Conservation (phyloP, 2,797 vertebrate genomes). For the Spondyliosoma cantharus region DNA sequence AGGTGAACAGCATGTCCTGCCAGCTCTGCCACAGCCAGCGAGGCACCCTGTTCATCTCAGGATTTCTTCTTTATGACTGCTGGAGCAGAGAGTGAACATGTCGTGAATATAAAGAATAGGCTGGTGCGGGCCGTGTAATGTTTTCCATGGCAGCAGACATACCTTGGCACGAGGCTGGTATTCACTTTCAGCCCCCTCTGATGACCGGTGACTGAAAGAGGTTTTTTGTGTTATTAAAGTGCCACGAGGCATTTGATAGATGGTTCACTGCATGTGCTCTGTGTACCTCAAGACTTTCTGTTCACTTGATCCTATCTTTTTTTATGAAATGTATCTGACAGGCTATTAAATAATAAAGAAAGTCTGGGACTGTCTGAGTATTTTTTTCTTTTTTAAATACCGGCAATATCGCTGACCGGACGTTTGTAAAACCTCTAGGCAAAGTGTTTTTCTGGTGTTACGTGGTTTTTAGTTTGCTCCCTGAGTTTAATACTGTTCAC, state of each 20-base stretch:
- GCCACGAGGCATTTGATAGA: slow-evolving; percentile 34
- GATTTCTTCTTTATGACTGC: slow-evolving; percentile 36
- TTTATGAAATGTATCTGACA: slow-evolving; percentile 26
- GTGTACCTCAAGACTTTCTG: slow-evolving; percentile 1
- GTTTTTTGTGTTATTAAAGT: slow-evolving; percentile 45
- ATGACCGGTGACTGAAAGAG: slow-evolving; percentile 19
- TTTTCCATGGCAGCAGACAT: slow-evolving; percentile 21
- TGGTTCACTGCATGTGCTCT: slow-evolving; percentile 11
- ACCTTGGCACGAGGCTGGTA: slow-evolving; percentile 7
- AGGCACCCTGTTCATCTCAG: not conserved
- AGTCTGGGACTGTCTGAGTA: not conserved
- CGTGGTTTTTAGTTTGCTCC: not conserved
- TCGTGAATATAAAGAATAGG: slow-evolving; percentile 29
- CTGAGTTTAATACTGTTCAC: slow-evolving; percentile 5
- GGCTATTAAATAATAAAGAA: slow-evolving; percentile 24
- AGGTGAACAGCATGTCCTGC: slow-evolving; percentile 45
- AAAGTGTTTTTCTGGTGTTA: slow-evolving; percentile 9
- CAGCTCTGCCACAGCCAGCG: slow-evolving; percentile 32
- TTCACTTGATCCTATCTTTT: slow-evolving; percentile 38
- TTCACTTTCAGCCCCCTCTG: slow-evolving; percentile 25
- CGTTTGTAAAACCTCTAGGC: not conserved
- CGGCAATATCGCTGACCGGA: not conserved
- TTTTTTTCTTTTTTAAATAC: not conserved
- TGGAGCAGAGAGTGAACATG: slow-evolving; percentile 25
- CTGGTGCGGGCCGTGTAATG: not conserved